Base-by-base conservation (phyloP, 2,888 invertebrate species). In the Norana najaformis region DNA sequence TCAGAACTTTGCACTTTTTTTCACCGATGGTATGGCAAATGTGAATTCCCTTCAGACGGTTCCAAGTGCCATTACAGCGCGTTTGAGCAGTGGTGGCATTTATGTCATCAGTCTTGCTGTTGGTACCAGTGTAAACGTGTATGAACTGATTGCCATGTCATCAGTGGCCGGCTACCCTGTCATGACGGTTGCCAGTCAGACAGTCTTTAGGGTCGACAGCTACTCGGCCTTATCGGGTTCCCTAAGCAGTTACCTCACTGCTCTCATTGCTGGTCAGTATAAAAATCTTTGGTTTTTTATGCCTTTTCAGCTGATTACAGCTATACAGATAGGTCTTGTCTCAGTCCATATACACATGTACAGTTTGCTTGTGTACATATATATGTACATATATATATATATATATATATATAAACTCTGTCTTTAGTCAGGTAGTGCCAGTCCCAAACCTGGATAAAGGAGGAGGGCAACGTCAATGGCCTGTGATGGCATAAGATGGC, bases 1-100 rank as follows among this genome's bases (percentile, higher is more conserved):
- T 38, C 88, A 38, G 83, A 90, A 90, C 85, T 11, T 90, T 11
- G 89, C 83, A 16, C 36, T 90, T 4, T 38, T 90, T 30, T 89
- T 90, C 35, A 89, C 89, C 30, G 89, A 90, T 41, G 89, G 89
- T 20, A 69, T 89, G 20, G 83, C 89, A 20, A 89, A 90, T 41
- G 47, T 90, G 30, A 89, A 90, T 47, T 30, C 53, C 34, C 39
- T 36, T 34, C 39, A 18, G 23, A 85, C 89, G 13, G n/a, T 90
- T 41, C 89, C 83, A 35, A n/a, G 38, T 16, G 90, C 90, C 35
- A 83, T 89, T n/a, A 35, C 38, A 3, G n/a, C 89, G 39, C 88
- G 90, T 69, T 89, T 89, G 36, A 89, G 39, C 35, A 16, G 13
- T 23, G 36, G 89, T 36, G 89, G 89, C 34, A 53, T 41, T 36